Evolutionary conservation across 2,888 invertebrate genomes (phyloP).

Genomic region (Ptychoptera contaminata): DNA sequence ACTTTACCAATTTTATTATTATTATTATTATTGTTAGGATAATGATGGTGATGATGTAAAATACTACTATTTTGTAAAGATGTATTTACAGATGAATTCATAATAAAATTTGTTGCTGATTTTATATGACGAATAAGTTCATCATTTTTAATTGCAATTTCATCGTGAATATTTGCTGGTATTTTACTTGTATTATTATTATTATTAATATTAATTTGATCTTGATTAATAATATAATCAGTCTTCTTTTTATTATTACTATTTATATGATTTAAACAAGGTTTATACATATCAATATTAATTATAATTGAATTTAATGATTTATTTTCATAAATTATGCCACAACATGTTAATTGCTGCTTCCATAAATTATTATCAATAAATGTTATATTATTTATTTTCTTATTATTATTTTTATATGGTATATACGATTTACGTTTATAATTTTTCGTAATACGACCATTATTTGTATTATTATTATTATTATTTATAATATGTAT

Average conservation of each 20-base stretch:
- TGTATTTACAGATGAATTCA: background rate
- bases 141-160: background rate
- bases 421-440: conserved; percentile 23
- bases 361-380: conserved; percentile 23
- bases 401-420: conserved; percentile 17
- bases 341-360: conserved; percentile 25
- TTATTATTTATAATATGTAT: conserved; percentile 1
- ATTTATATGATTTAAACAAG: conserved; percentile 20
- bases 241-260: background rate
- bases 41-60: no score
- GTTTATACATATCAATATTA: conserved; percentile 21
- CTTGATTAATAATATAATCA: background rate
- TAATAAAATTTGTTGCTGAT: background rate
- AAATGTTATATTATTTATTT: conserved; percentile 15
- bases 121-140: background rate
- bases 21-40: background rate
- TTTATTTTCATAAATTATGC: conserved; percentile 18
- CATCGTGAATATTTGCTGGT: background rate
- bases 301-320: conserved; percentile 20
- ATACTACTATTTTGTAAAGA: background rate
- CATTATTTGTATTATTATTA: background rate
- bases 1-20: background rate
- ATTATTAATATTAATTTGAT: background rate
- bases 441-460: conserved; percentile 9
- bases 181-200: background rate